phyloP scores from a whole-genome alignment of 1,140 invertebrate species.

The Gryllus bimaculatus region DNA sequence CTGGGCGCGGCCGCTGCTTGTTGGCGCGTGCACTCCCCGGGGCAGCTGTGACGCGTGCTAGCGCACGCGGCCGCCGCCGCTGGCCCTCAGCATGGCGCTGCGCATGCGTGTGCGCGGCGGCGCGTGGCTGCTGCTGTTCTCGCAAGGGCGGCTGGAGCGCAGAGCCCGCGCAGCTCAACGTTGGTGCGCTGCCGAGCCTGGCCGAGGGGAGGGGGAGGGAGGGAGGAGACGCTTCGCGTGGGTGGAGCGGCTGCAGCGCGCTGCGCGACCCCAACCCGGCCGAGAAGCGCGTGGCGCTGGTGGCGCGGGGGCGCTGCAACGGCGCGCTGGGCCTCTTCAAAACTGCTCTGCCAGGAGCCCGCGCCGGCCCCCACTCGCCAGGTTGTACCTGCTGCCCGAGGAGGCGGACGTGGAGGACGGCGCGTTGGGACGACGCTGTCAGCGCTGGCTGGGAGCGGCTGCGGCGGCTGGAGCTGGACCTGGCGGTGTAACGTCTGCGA shows the following conservation, averaged over 20 bases:
- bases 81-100: too few species aligned
- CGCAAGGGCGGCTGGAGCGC: neutral
- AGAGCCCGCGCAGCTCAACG: neutral
- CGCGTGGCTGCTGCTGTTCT: neutral
- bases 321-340: slow-evolving; percentile 78
- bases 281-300: slow-evolving; percentile 30
- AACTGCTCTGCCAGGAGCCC: slow-evolving; percentile 62
- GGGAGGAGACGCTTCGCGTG: slow-evolving; percentile 30
- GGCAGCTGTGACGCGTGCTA: too few species aligned
- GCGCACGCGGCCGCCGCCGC: too few species aligned
- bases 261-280: neutral
- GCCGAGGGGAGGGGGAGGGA: neutral
- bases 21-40: too few species aligned
- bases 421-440: slow-evolving; percentile 37
- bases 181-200: neutral
- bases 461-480: slow-evolving; percentile 56
- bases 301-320: slow-evolving; percentile 49
- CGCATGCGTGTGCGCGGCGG: neutral
- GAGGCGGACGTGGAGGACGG: neutral
- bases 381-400: neutral
- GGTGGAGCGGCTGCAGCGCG: slow-evolving; percentile 40
- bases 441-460: slow-evolving; percentile 35
- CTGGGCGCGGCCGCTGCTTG: too few species aligned
- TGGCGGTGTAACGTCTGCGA: slow-evolving; percentile 72
- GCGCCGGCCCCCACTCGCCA: neutral